These are phyloP conservation scores for Thamnophis sirtalis DNA, from an alignment of 2,113 vertebrate genomes.

Conservation along the genomic window DNA sequence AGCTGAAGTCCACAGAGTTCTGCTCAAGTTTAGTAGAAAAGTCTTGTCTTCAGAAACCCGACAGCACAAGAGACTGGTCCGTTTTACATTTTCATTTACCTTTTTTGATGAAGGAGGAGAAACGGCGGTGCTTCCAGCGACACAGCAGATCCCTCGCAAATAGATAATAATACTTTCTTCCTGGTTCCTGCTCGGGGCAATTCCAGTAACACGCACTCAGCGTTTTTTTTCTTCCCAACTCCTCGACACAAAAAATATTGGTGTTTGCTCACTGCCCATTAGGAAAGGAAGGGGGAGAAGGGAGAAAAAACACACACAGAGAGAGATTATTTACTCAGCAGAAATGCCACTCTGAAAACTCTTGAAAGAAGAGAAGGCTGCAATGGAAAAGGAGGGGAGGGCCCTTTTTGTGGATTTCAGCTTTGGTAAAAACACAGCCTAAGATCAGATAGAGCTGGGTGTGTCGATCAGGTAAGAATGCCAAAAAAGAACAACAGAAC, in stretches of 20 bases:
- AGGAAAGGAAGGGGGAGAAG: background rate
- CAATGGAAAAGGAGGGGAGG: background rate
- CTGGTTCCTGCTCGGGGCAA: background rate
- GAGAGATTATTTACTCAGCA: background rate
- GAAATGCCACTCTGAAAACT: conserved; percentile 4
- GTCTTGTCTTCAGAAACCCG: background rate
- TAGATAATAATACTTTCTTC: fast-evolving
- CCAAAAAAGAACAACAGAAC: background rate
- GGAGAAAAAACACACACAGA: background rate
- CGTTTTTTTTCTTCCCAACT: background rate
- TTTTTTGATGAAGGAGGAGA: background rate
- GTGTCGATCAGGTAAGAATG: background rate
- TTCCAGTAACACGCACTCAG: background rate
- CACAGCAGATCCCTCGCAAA: fast-evolving
- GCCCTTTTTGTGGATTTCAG: background rate
- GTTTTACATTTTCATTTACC: background rate
- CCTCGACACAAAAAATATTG: background rate
- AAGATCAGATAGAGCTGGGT: background rate
- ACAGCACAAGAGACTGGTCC: fast-evolving
- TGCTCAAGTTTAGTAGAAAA: background rate
- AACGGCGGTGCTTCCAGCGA: background rate
- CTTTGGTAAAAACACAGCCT: background rate
- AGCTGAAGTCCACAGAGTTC: background rate
- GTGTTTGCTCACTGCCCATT: background rate
- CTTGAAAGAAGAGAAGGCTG: fast-evolving